These are phyloP conservation scores for Lepidurus couesii DNA, from an alignment of 1,140 invertebrate genomes.

Conservation along the genomic window DNA sequence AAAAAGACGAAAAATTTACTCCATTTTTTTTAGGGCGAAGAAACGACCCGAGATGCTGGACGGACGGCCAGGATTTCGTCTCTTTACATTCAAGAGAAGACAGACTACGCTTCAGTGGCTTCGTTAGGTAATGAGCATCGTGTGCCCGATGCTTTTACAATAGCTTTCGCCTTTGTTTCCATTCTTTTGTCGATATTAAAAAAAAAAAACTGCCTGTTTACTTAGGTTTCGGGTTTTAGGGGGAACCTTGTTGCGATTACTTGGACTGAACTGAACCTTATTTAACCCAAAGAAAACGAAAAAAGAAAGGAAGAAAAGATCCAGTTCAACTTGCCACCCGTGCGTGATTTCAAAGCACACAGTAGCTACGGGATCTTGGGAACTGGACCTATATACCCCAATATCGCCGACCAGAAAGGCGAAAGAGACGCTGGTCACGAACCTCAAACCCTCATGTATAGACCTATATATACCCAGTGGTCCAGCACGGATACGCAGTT, in stretches of 20 bases:
- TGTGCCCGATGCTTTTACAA: neutral
- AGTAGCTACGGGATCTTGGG: neutral
- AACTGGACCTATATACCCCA: too few relatives aligned
- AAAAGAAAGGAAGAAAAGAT: neutral
- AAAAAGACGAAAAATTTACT: neutral
- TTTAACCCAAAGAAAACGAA: neutral
- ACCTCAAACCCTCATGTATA: neutral
- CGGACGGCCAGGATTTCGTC: neutral
- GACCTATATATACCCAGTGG: neutral
- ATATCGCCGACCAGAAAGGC: too few relatives aligned
- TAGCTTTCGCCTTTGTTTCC: slow-evolving; percentile 18
- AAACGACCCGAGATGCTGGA: neutral
- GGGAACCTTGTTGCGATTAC: too few relatives aligned
- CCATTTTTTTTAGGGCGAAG: neutral
- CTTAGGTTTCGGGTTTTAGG: too few relatives aligned
- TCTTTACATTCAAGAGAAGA: slow-evolving; percentile 20
- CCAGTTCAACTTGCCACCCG: neutral
- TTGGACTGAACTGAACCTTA: neutral
- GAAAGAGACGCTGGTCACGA: neutral
- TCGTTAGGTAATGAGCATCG: slow-evolving; percentile 10
- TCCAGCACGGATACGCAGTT: neutral
- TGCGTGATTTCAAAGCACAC: slow-evolving; percentile 21
- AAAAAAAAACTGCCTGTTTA: too few relatives aligned
- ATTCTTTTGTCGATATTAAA: too few relatives aligned
- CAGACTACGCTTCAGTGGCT: slow-evolving; percentile 8